Evolutionary conservation across 2,113 vertebrate genomes (phyloP), one percentile per base, ranked within the genome.

Genomic region (Melanerpes aurifrons): DNA sequence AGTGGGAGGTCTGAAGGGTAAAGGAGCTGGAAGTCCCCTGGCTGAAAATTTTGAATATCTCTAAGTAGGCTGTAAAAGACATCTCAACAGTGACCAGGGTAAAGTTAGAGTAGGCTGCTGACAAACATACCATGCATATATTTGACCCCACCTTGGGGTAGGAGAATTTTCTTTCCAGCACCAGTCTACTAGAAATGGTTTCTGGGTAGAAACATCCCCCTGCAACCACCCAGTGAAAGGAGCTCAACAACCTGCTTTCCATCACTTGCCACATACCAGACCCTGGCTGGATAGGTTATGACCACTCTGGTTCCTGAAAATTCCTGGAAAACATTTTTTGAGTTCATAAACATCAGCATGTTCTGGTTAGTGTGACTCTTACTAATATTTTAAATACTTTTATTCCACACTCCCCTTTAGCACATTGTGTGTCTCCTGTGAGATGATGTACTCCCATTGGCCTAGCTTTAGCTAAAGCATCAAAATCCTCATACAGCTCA

Each of bases 381-480:
- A 20, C 28, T 58, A 50, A 40, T n/a, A 50, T 62, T 73, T 71
- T n/a, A n/a, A 35, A 26, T 8, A 19, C 4, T 20, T 17, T 8
- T 16, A 4, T 3, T 6, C 0, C 2, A 0, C 2, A 0, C 1
- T 0, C 20, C 48, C 20, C 48, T 45, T 45, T 2, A 9, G 40
- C 61, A 25, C 28, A 73, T 28, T 58, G 6, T 62, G 10, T 15
- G 13, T 59, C 32, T 66, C 22, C 28, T 31, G 19, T 22, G 26
- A 70, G 61, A 13, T 43, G 35, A 7, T 53, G 9, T 50, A 8
- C 29, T 70, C 25, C 76, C 50, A 7, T 15, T 31, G 74, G 26
- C 24, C 53, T 15, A 15, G 35, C 66, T 71, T 70, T 29, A 83
- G 18, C 43, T 83, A 57, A 74, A 87, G 29, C 32, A 32, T 57